Evolutionary conservation across 2,797 vertebrate species (phyloP).

Genomic region (Characodon lateralis): DNA sequence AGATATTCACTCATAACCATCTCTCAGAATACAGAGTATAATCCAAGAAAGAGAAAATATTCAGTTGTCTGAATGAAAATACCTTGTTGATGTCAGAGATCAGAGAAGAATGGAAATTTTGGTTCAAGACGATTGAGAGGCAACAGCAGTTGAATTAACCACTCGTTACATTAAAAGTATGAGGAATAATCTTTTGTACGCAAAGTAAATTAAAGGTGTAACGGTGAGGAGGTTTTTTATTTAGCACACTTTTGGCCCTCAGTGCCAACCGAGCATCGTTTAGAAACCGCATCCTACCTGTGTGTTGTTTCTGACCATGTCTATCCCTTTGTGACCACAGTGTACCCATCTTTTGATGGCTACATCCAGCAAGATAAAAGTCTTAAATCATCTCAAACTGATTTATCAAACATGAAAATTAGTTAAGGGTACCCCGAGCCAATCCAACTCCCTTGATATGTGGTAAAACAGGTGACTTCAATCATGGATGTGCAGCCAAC

Average conservation of each 20-base stretch:
- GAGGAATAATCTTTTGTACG: background rate
- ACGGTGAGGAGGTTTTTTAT: background rate
- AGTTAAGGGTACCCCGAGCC: background rate
- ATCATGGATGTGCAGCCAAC: background rate
- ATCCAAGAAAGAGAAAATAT: background rate
- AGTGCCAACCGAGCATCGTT: background rate
- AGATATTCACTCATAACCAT: background rate
- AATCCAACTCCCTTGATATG: too few species aligned
- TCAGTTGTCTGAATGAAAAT: background rate
- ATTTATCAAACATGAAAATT: too few species aligned
- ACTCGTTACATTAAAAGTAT: background rate
- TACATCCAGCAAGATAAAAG: too few species aligned
- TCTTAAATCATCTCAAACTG: too few species aligned
- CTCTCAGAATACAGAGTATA: background rate
- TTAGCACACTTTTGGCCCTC: background rate
- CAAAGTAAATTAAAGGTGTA: background rate
- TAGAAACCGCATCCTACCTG: background rate
- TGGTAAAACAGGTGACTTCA: background rate
- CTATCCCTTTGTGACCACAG: too few species aligned
- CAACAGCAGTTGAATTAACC: background rate
- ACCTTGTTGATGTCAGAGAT: background rate
- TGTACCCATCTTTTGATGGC: too few species aligned
- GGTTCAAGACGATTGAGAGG: background rate
- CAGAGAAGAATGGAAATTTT: background rate
- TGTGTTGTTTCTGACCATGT: too few species aligned